Evolutionary conservation across 2,797 vertebrate species (phyloP), one percentile per base, ranked within the genome.

Genomic region (Mormyrops attenuatus): DNA sequence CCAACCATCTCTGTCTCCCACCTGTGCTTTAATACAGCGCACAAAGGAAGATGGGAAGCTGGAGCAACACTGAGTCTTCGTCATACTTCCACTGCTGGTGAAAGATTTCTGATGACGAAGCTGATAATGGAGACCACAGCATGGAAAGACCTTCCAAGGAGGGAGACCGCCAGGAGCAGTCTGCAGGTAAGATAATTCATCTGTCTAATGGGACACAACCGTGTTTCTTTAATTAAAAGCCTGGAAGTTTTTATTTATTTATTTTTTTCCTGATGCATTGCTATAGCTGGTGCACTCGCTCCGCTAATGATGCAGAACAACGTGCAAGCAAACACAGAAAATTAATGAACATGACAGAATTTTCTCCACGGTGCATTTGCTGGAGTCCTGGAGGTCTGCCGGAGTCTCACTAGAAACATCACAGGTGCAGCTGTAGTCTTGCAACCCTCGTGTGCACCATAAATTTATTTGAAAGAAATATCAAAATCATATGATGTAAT

Each of bases 11-110:
- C 88, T 87, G 73, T 60, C 89, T 90, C 90, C 55, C 38, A 95
- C 94, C 95, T 95, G 94, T 94, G 93, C 91, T 30, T 69, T 93
- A 93, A 93, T 94, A 92, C 93, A 92, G 30, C n/a, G 0, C 20
- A 84, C 53, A 89, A 49, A n/a, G 53, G 41, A 85, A 22, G 22
- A 91, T 26, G 85, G 80, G 88, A 90, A 91, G 91, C 41, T 2
- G 26, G 41, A 38, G 47, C 11, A 13, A 20, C 7, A 41, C 17
- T 41, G 1, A 15, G 22, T 89, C 49, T 41, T 87, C 55, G 8
- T 13, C 22, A 52, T 15, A 30, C 60, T 26, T 86, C 57, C 44
- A 34, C 88, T 41, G 47, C 47, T 77, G 44, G 47, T 77, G 49
- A 49, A 77, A 7, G 73, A 49, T 26, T 26, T 53, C 49, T 1